Percentiles rank a stretch among this genome's conserved stretches.
These are phyloP conservation scores for Sebastiscus albofasciatus DNA, from an alignment of 2,797 vertebrate genomes.

Conservation along the genomic window DNA sequence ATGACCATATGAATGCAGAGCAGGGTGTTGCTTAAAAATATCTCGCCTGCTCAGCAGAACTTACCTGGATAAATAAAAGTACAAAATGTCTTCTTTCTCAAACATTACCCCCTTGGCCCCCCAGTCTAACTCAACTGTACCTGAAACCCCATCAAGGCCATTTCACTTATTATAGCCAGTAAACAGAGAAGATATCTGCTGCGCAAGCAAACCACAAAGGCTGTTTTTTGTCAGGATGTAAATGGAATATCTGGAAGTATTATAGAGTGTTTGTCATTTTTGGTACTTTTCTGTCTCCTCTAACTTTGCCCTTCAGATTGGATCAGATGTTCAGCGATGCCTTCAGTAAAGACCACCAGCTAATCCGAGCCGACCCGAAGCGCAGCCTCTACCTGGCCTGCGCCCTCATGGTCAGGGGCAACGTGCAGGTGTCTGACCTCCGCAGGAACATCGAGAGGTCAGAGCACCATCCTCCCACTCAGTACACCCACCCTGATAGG, in stretches of 20 bases:
- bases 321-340: constrained; percentile 99
- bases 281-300: background rate
- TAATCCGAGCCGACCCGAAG: constrained; percentile 92
- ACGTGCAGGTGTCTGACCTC: constrained; percentile 94
- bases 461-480: background rate
- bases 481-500: background rate
- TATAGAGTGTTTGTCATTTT: background rate
- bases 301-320: constrained; percentile 77
- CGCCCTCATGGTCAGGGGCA: constrained; percentile 92
- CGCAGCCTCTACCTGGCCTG: constrained; percentile 93
- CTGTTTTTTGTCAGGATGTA: background rate
- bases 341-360: constrained; percentile 94
- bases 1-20: constrained; percentile 28
- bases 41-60: constrained; percentile 26
- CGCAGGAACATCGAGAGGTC: constrained; percentile 97
- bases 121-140: background rate
- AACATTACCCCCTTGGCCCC: background rate
- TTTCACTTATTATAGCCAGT: background rate
- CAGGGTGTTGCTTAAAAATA: constrained; percentile 44
- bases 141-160: background rate
- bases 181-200: background rate
- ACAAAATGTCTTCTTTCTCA: background rate
- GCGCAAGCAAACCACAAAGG: background rate
- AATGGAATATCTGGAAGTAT: background rate
- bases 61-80: constrained; percentile 32